Conservation (phyloP, 2,888 invertebrate species). For the Spisula solida region DNA sequence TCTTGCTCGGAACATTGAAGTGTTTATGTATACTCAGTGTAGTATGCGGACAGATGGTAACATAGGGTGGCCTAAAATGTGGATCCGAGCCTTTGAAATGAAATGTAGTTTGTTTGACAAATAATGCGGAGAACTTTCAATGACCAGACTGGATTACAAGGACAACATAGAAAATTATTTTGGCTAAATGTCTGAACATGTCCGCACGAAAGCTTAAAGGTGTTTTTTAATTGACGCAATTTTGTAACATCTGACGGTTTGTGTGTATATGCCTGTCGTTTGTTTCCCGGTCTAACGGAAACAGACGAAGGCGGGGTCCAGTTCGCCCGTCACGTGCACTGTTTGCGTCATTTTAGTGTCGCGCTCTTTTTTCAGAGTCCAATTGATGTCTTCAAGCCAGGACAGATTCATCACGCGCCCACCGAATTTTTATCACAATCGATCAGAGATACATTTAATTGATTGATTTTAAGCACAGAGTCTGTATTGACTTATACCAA, state of each 20-base stretch:
- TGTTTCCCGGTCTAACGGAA: conserved; percentile 16
- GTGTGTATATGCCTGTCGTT: neutral
- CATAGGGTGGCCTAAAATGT: neutral
- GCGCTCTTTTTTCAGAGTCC: neutral
- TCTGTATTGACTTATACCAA: conserved; percentile 4
- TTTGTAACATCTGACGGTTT: neutral
- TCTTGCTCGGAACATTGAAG: neutral
- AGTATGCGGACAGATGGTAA: neutral
- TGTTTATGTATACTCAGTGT: neutral
- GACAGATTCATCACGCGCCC: neutral
- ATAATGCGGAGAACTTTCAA: neutral
- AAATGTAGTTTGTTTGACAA: neutral
- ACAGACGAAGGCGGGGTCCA: neutral
- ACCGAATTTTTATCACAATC: conserved; percentile 6
- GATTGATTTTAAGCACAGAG: conserved; percentile 19
- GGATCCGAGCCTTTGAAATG: neutral
- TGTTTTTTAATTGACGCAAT: neutral
- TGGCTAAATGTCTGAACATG: neutral
- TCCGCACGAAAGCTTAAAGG: neutral
- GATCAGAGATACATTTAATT: neutral
- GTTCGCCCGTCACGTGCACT: neutral
- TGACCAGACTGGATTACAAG: neutral
- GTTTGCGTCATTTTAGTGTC: neutral
- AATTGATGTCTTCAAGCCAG: neutral
- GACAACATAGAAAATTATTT: neutral